These are phyloP conservation scores for Petrocephalus microphthalmus DNA, from an alignment of 2,113 vertebrate species.

Conservation along the genomic window DNA sequence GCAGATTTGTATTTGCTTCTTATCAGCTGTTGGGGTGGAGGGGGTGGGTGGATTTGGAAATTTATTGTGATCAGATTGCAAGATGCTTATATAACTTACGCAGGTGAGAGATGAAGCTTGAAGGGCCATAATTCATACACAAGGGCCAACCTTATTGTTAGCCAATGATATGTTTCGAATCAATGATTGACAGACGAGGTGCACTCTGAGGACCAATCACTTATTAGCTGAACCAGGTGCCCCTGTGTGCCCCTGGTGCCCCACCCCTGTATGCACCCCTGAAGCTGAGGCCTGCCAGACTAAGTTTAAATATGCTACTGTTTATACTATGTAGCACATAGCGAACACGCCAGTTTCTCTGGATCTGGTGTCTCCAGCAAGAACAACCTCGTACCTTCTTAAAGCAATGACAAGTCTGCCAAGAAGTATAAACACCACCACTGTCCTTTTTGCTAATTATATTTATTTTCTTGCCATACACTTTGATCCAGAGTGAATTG, in stretches of 20 bases:
- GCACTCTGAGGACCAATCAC: not conserved
- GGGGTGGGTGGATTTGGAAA: not conserved
- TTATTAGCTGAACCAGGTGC: not conserved
- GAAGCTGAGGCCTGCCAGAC: not conserved
- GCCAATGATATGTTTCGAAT: not conserved
- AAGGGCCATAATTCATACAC: not conserved
- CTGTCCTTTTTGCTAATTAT: not conserved
- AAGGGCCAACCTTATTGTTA: not conserved
- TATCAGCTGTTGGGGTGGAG: not conserved
- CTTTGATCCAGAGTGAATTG: not conserved
- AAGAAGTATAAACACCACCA: not conserved
- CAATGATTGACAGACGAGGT: not conserved
- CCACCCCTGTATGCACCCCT: not conserved
- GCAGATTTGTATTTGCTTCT: not conserved
- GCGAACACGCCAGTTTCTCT: not conserved
- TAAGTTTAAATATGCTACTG: not conserved
- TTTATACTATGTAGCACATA: not conserved
- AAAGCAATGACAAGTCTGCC: not conserved
- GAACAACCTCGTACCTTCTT: not conserved
- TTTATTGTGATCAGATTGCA: not conserved
- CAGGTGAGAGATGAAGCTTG: not conserved
- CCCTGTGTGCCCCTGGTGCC: not conserved
- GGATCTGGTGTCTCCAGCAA: not conserved
- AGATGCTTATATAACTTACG: not conserved
- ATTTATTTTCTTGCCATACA: not conserved